Base-by-base conservation (phyloP, 1,140 invertebrate species). In the Araneus ventricosus region DNA sequence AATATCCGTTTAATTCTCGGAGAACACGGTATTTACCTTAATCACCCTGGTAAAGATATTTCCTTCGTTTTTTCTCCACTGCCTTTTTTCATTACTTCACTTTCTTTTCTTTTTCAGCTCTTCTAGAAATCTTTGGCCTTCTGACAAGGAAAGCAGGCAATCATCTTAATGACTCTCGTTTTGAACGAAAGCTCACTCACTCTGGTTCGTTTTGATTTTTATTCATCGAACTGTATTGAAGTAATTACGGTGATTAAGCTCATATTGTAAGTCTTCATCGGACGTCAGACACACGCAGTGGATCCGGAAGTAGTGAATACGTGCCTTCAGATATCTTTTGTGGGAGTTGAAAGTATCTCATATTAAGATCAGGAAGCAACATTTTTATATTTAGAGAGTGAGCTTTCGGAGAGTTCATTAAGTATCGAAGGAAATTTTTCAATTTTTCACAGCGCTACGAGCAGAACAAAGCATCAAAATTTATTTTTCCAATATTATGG, bases 1-100 rank as follows among this genome's bases (percentile, higher is more conserved):
- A 75, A 75, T 34, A 75, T 75, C 27, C 27, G 34, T 75, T 75
- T 75, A 75, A 75, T 75, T 75, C 70, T 37, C 30, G 17, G 27
- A 75, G 14, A 37, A 75, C 70, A 75, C 70, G 70, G 70, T 75
- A 75, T 75, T 75, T 37, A 37, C 70, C 70, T 75, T 75, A 75
- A 75, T 75, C 70, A 75, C 70, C 34, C 70, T 37, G 70, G 70
- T 75, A 75, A 75, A 37, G 70, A 34, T 34, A 34, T 75, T 75
- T 75, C 27, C 70, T 75, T 37, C 34, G 34, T 75, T 75, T 20
- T 34, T 37, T 37, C 4, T 34, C 27, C 67, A 4, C 30, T 75
- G 10, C 14, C 20, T 75, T 34, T 75, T 75, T 75, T 75, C 30
- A 34, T 75, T 37, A 75, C 30, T 34, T 3, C 70, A 63, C 6